A percentile compares a stretch with the other conserved stretches of the same genome.
phyloP scores from a whole-genome alignment of 2,113 vertebrate genomes.

The Trematocara macrostoma region DNA sequence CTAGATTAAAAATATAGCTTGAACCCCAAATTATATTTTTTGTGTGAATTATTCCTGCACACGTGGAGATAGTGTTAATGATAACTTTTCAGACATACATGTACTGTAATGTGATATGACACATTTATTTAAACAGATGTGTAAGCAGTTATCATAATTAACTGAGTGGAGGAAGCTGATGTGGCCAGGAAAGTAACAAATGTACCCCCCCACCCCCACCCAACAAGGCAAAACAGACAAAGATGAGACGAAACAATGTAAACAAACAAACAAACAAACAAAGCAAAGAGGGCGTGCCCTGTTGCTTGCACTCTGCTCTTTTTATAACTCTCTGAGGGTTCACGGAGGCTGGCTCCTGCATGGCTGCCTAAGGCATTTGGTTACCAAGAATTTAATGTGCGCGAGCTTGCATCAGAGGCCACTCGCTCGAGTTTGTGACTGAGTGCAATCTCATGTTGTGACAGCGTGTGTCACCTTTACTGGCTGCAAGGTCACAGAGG shows the following conservation, averaged over 20 bases:
- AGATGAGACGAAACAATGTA: not conserved
- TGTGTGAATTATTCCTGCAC: not conserved
- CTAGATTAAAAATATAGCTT: not conserved
- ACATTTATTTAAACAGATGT: not conserved
- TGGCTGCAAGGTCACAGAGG: not conserved
- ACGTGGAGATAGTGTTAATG: not conserved
- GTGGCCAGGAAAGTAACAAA: not conserved
- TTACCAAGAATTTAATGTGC: slow-evolving; percentile 51
- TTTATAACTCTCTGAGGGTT: slow-evolving; percentile 38
- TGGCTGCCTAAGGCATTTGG: slow-evolving; percentile 19
- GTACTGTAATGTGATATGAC: not conserved
- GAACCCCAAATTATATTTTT: not conserved
- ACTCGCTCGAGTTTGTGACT: not conserved
- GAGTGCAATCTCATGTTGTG: slow-evolving; percentile 13
- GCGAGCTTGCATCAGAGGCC: slow-evolving; percentile 44
- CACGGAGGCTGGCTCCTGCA: slow-evolving; percentile 25
- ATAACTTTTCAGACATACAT: not conserved
- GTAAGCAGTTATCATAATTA: not conserved
- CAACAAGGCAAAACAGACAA: not conserved
- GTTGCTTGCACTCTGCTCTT: slow-evolving; percentile 30
- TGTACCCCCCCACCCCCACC: not conserved
- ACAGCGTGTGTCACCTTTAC: slow-evolving; percentile 28
- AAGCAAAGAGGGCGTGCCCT: slow-evolving; percentile 12
- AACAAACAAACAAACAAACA: not conserved
- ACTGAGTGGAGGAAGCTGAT: not conserved